phyloP scores from a whole-genome alignment of 2,797 vertebrate species.

The Numenius phaeopus region DNA sequence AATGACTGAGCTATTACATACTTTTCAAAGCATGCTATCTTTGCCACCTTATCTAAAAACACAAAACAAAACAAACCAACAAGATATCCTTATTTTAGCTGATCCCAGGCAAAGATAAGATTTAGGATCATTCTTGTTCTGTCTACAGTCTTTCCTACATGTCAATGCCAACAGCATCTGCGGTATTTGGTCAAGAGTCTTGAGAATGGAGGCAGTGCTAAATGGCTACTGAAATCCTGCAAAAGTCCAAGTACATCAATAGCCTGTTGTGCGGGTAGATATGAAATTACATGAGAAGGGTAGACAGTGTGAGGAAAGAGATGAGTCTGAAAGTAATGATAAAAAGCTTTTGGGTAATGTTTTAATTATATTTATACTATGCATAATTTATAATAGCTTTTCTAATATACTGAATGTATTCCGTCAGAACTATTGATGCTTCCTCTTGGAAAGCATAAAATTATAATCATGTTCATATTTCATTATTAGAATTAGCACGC shows the following conservation, averaged over 20 bases:
- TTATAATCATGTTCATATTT: not conserved
- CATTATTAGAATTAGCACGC: not conserved
- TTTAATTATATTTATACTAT: slow-evolving; percentile 44
- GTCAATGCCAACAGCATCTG: not conserved
- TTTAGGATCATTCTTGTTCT: not conserved
- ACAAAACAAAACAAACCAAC: not conserved
- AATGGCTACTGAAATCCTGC: not conserved
- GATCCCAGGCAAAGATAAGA: not conserved
- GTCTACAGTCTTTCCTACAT: not conserved
- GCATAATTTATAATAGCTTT: slow-evolving; percentile 36
- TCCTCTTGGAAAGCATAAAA: not conserved
- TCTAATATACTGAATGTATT: slow-evolving; percentile 3
- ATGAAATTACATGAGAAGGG: not conserved
- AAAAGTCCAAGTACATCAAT: not conserved
- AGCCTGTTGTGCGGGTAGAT: not conserved
- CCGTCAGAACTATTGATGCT: not conserved
- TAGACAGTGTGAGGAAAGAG: not conserved
- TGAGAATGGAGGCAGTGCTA: not conserved
- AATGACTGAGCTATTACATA: not conserved
- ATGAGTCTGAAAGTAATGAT: not conserved
- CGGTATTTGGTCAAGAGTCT: not conserved
- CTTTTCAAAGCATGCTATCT: not conserved
- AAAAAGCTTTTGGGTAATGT: not conserved
- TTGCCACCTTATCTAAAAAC: not conserved
- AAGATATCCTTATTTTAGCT: not conserved